These are phyloP conservation scores for Schrankia costaestrigalis DNA, from an alignment of 2,888 invertebrate species.

Conservation along the genomic window DNA sequence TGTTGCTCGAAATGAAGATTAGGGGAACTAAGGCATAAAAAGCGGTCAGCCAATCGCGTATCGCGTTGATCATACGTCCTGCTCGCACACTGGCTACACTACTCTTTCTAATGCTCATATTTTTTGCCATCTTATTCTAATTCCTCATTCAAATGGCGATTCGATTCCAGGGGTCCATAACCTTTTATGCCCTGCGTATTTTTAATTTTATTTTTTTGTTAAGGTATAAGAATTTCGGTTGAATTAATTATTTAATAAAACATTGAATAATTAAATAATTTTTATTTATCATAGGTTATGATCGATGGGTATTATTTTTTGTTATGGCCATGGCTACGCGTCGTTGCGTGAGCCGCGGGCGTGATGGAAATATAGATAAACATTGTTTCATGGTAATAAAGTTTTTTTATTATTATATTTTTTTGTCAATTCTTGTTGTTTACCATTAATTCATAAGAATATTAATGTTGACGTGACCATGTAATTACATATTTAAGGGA, in stretches of 20 bases:
- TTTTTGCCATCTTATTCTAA: slow-evolving; percentile 79
- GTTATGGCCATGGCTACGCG: slow-evolving; percentile 44
- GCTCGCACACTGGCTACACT: slow-evolving; percentile 48
- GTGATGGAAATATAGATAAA: slow-evolving; percentile 53
- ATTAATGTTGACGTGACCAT: slow-evolving; percentile 24
- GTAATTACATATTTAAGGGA: slow-evolving; percentile 31
- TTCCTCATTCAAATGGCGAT: slow-evolving; percentile 74
- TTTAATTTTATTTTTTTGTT: slow-evolving; percentile 17
- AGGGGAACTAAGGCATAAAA: slow-evolving; percentile 80
- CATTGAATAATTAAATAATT: slow-evolving; percentile 34
- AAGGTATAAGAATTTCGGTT: slow-evolving; percentile 26
- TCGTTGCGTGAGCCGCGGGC: slow-evolving; percentile 48
- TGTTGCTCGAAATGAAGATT: slow-evolving; percentile 77
- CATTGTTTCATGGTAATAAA: slow-evolving; percentile 44
- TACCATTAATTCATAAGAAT: slow-evolving; percentile 42
- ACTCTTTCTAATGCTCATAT: slow-evolving; percentile 77
- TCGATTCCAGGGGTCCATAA: slow-evolving; percentile 69
- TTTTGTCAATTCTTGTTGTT: slow-evolving; percentile 40
- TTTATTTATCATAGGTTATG: slow-evolving; percentile 55
- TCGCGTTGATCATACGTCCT: slow-evolving; percentile 48
- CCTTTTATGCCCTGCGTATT: slow-evolving; percentile 46
- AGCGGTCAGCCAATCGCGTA: slow-evolving; percentile 73
- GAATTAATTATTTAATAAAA: slow-evolving; percentile 20
- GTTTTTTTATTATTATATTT: slow-evolving; percentile 33
- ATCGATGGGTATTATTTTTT: slow-evolving; percentile 56